phyloP scores from a whole-genome alignment of 1,140 invertebrate genomes.

The Neodiprion fabricii region DNA sequence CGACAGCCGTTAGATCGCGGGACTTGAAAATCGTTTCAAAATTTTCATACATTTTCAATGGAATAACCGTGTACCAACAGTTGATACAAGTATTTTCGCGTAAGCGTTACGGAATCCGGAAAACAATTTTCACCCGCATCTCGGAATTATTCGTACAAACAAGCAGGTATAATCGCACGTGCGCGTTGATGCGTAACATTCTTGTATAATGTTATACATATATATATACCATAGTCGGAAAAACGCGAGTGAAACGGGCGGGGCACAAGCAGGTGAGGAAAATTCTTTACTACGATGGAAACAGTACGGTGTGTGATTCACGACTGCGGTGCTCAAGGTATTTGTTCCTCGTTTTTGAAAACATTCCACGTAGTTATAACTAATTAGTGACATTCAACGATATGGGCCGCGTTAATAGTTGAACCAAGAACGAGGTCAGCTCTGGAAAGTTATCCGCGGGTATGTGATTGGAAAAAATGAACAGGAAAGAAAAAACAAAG shows the following conservation, averaged over 20 bases:
- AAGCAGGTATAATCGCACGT: background rate
- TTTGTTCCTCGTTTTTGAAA: background rate
- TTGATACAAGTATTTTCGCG: no score
- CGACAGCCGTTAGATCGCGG: no score
- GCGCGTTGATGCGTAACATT: background rate
- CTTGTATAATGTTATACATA: background rate
- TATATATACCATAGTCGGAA: background rate
- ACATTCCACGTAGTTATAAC: background rate
- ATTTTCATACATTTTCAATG: no score
- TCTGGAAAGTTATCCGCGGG: background rate
- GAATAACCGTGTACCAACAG: no score
- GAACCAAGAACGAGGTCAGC: background rate
- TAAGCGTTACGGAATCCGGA: no score
- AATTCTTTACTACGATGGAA: background rate
- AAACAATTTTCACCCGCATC: no score
- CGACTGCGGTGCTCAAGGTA: background rate
- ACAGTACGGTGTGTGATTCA: background rate
- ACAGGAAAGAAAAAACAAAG: no score
- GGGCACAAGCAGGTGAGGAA: background rate
- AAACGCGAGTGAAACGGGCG: background rate
- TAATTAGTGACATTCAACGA: background rate
- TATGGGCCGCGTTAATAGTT: background rate
- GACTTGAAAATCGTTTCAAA: no score
- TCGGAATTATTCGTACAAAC: background rate
- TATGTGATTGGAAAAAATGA: no score